Evolutionary conservation across 2,113 vertebrate species (phyloP).

Genomic region (Collichthys lucidus): DNA sequence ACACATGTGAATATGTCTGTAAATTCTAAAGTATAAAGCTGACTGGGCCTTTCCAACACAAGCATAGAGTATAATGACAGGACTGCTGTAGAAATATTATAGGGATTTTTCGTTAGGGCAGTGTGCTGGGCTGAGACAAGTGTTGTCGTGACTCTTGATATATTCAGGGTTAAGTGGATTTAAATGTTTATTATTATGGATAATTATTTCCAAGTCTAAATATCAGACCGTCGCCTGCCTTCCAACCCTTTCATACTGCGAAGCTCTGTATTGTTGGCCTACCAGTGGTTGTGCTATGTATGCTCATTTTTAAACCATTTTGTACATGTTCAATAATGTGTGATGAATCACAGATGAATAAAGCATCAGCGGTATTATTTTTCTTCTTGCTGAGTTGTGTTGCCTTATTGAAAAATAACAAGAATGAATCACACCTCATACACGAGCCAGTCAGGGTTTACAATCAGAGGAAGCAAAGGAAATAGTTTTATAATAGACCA

Average conservation of each 20-base stretch:
- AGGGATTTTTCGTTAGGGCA: constrained; percentile 37
- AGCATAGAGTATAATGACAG: constrained; percentile 29
- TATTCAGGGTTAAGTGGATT: constrained; percentile 81
- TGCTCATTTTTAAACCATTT: constrained; percentile 88
- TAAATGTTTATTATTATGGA: constrained; percentile 75
- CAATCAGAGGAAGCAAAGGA: not conserved
- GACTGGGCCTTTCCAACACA: constrained; percentile 52
- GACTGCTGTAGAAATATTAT: constrained; percentile 29
- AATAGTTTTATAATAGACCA: not conserved
- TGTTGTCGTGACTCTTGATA: constrained; percentile 74
- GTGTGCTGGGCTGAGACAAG: constrained; percentile 59
- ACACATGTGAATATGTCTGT: constrained; percentile 66
- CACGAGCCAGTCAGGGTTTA: not conserved
- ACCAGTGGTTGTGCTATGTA: constrained; percentile 83
- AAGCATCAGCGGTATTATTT: constrained; percentile 88
- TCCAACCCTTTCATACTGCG: constrained; percentile 82
- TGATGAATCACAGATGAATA: constrained; percentile 85
- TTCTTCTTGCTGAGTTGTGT: constrained; percentile 83
- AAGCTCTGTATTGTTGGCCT: constrained; percentile 83
- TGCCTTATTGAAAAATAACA: constrained; percentile 78
- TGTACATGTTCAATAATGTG: constrained; percentile 87
- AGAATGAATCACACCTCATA: not conserved
- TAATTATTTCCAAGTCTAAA: constrained; percentile 74
- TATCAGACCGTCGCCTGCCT: constrained; percentile 82
- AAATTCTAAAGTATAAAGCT: constrained; percentile 50